A percentile compares a stretch with the other conserved stretches of the same genome.
These are phyloP conservation scores for Polylopha cassiicola DNA, from an alignment of 2,888 invertebrate species.

Conservation along the genomic window DNA sequence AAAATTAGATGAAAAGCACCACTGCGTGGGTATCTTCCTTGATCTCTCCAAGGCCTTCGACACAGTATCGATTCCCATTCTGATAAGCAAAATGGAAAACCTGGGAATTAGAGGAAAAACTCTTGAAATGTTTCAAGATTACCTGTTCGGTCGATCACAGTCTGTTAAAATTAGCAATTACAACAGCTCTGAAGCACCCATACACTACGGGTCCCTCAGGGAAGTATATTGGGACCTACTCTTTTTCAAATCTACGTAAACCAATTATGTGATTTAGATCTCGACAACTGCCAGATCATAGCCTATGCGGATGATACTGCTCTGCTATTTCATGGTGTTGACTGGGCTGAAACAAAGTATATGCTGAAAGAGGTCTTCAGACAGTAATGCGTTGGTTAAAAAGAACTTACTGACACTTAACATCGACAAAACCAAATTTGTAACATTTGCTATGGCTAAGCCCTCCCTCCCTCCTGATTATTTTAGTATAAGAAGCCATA, in stretches of 20 bases:
- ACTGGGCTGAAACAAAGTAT: constrained; percentile 1
- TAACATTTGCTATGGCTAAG: constrained; percentile 7
- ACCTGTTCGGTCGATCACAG: constrained; percentile 11
- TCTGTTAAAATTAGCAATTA: constrained; percentile 5
- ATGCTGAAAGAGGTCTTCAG: constrained; percentile 1
- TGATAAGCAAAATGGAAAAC: neutral
- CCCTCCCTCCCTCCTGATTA: constrained; percentile 7
- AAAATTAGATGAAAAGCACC: neutral
- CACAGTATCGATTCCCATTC: neutral
- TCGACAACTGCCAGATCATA: constrained; percentile 8
- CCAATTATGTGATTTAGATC: constrained; percentile 12
- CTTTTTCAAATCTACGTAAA: constrained; percentile 22
- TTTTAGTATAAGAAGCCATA: constrained; percentile 15
- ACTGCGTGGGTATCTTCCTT: neutral
- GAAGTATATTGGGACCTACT: constrained; percentile 21
- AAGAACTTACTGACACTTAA: constrained; percentile 10
- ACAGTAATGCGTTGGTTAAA: constrained; percentile 2
- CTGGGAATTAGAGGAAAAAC: neutral
- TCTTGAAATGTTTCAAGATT: neutral
- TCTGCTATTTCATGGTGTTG: constrained; percentile 12
- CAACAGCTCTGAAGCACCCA: neutral
- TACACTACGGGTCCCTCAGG: constrained; percentile 19
- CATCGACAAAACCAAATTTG: constrained; percentile 13
- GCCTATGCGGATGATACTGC: constrained; percentile 20
- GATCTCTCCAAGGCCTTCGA: too few species aligned